Evolutionary conservation across 2,888 invertebrate genomes (phyloP).

Genomic region (Lydus trimaculatus): DNA sequence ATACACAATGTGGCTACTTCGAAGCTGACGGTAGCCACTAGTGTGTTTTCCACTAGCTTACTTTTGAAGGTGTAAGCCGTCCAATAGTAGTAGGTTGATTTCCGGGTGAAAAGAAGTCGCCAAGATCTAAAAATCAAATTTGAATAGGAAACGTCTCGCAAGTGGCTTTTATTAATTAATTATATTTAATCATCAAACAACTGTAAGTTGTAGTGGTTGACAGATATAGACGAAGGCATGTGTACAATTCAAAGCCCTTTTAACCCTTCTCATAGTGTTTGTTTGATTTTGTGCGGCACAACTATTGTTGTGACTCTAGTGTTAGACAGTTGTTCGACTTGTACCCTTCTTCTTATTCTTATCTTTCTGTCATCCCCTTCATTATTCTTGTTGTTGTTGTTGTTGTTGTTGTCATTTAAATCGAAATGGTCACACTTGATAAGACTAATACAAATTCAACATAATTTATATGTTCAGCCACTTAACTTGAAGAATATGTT

Average conservation of each 20-base stretch:
- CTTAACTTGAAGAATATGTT: not conserved
- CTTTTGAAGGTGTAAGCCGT: too few species aligned
- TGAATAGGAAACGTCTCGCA: not conserved
- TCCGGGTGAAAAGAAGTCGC: too few species aligned
- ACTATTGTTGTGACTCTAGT: not conserved
- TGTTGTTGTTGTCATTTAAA: not conserved
- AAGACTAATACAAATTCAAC: not conserved
- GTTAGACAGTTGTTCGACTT: not conserved
- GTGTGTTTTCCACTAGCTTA: too few species aligned
- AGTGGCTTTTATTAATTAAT: not conserved
- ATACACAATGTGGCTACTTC: too few species aligned
- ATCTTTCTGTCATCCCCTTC: not conserved
- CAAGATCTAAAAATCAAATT: too few species aligned
- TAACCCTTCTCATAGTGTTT: not conserved
- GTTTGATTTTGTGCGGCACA: not conserved
- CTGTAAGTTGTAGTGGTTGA: not conserved
- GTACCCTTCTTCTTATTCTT: not conserved
- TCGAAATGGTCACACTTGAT: not conserved
- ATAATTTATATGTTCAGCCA: not conserved
- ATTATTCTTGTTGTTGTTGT: not conserved
- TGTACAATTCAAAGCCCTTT: not conserved
- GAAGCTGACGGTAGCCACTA: too few species aligned
- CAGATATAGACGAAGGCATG: not conserved
- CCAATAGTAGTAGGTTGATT: too few species aligned
- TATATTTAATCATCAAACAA: conserved; percentile 1